A percentile compares a stretch with the other conserved stretches of the same genome.
These are phyloP conservation scores for Callyntrura guangdongensis DNA, from an alignment of 2,888 invertebrate genomes.

Conservation along the genomic window DNA sequence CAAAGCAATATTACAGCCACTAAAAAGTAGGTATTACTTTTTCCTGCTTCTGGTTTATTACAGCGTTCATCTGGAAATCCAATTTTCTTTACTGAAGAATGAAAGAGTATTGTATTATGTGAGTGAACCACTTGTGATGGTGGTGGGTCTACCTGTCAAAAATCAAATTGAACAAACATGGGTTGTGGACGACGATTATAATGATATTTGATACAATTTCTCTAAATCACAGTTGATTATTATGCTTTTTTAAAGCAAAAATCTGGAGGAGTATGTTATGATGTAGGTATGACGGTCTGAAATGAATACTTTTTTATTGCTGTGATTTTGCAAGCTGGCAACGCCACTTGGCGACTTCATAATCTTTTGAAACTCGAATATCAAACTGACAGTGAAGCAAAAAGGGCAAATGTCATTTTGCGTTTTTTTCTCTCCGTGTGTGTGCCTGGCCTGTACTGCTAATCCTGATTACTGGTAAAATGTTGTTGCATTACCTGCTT, in stretches of 20 bases:
- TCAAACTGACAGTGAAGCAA: slow-evolving; percentile 11
- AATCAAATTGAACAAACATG: slow-evolving; percentile 48
- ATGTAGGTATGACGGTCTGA: background rate
- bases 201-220: slow-evolving; percentile 61
- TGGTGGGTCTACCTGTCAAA: slow-evolving; percentile 48
- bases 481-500: slow-evolving; percentile 5
- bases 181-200: background rate
- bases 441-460: background rate
- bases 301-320: background rate
- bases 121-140: no score
- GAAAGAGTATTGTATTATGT: no score
- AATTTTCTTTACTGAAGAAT: background rate
- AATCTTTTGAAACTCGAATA: background rate
- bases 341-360: background rate
- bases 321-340: background rate
- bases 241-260: slow-evolving; percentile 13
- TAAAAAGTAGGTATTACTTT: background rate
- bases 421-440: background rate
- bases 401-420: slow-evolving; percentile 73
- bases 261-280: slow-evolving; percentile 20
- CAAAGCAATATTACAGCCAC: background rate
- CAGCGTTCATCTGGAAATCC: slow-evolving; percentile 23
- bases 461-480: background rate
- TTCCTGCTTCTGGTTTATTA: background rate
- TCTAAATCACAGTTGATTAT: slow-evolving; percentile 3